Percentiles rank a stretch among this genome's conserved stretches.
phyloP scores from a whole-genome alignment of 2,113 vertebrate species.

The Centrocercus urophasianus region DNA sequence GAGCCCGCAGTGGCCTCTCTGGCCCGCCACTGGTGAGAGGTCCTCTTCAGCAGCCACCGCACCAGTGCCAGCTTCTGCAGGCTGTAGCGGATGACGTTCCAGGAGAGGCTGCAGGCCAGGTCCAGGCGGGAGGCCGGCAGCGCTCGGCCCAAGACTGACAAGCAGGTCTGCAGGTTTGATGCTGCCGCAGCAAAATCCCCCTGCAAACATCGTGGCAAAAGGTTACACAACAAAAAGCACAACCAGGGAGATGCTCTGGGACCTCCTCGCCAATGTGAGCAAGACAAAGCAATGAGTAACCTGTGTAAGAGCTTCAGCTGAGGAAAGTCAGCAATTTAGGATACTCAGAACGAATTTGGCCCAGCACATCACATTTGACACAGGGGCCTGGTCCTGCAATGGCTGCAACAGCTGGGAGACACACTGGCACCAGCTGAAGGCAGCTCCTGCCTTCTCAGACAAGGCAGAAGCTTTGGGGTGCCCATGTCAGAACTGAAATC shows the following conservation, averaged over 20 bases:
- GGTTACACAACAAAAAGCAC: neutral
- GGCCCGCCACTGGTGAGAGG: conserved; percentile 79
- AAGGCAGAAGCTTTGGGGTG: neutral
- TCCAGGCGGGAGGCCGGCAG: conserved; percentile 90
- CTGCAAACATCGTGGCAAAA: conserved; percentile 60
- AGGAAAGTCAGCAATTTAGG: neutral
- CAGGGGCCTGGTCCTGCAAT: neutral
- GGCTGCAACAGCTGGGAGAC: neutral
- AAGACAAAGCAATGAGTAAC: neutral
- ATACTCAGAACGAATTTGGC: neutral
- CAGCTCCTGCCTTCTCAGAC: neutral
- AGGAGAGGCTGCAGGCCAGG: conserved; percentile 91
- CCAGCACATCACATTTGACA: neutral
- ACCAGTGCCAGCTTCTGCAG: conserved; percentile 90
- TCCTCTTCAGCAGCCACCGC: conserved; percentile 92
- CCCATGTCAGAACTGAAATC: neutral
- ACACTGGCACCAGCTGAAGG: neutral
- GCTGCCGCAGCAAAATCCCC: conserved; percentile 89
- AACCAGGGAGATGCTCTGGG: neutral
- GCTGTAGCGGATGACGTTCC: conserved; percentile 95
- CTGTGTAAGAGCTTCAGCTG: neutral
- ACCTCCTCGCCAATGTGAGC: neutral
- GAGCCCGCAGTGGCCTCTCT: conserved; percentile 79
- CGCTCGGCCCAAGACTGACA: conserved; percentile 88
- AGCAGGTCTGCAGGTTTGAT: conserved; percentile 89